Base-by-base conservation (phyloP, 35 echinoderm and acorn worm species). In the Apostichopus parvimensis region DNA sequence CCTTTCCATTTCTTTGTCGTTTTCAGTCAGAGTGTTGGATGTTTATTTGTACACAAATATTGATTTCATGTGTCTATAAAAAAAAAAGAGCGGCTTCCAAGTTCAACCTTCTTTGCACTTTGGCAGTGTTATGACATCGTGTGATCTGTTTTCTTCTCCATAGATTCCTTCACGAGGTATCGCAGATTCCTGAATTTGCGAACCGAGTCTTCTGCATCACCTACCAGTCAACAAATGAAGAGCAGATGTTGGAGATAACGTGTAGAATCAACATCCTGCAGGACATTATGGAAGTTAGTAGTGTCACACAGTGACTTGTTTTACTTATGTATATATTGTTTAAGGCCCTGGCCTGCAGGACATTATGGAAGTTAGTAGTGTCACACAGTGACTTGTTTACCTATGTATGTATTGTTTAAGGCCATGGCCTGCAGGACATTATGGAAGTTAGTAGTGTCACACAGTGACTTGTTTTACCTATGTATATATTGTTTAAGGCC, bases 151-250 rank as follows among this genome's bases (percentile, higher is more conserved):
- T 9, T 61, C 58, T 14, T 87, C 8, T 60, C 57, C 18, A 11
- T 76, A 99, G 97, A 70, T 99, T 99, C 86, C 71, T 99, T 24
- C 79, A 93, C 57, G 94, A 99, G 78, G 64, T 99, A 18, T 96
- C 97, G 75, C 93, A 94, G 76, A 99, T 99, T 68, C 94, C 94
- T 76, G 87, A 94, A 84, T 99, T 99, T 94, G 97, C 92, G 15
- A 91, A 96, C 26, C 79, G 97, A 56, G 95, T 99, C 22, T 96
- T 86, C 81, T 99, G 97, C 91, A 94, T 99, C 53, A 95, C 94
- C 13, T 99, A 94, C 78, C 95, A 99, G 70, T 85, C 95, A 6
- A 81, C 92, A 17, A 94, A 94, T 56, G 79, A 96, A 90, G 97
- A 99, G 78, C 94, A 93, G 57, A 34, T 99, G 62, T 66, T 75